These are phyloP conservation scores for Agrochola macilenta DNA, from an alignment of 2,888 invertebrate species.

Conservation along the genomic window DNA sequence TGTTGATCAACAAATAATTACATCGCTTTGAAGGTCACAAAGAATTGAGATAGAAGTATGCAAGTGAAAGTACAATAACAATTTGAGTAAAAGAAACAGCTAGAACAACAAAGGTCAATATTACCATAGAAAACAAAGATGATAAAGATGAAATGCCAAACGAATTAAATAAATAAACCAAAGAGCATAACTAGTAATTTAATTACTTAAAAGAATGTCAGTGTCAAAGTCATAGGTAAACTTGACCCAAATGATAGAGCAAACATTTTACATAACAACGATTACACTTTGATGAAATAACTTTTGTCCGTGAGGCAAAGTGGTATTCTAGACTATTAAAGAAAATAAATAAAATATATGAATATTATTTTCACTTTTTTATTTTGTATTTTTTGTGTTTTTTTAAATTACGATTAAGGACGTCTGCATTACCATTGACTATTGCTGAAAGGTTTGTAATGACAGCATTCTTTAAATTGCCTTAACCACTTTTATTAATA, in stretches of 20 bases:
- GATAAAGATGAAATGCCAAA: conserved; percentile 5
- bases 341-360: too few species aligned
- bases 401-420: too few species aligned
- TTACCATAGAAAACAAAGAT: conserved; percentile 12
- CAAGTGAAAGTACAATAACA: conserved; percentile 48
- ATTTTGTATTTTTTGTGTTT: too few species aligned
- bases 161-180: conserved; percentile 14
- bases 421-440: too few species aligned
- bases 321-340: background rate
- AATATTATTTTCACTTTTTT: too few species aligned
- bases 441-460: background rate
- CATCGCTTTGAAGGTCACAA: conserved; percentile 39
- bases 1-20: conserved; percentile 18
- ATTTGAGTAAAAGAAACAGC: conserved; percentile 25
- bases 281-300: conserved; percentile 49
- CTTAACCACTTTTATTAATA: background rate
- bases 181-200: conserved; percentile 17
- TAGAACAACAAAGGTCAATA: conserved; percentile 17
- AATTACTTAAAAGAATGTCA: conserved; percentile 55
- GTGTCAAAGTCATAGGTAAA: conserved; percentile 68
- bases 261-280: conserved; percentile 73
- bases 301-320: conserved; percentile 7
- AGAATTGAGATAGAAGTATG: conserved; percentile 26
- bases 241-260: conserved; percentile 75
- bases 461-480: background rate